Evolutionary conservation across 2,888 invertebrate species (phyloP), one percentile per base, ranked within the genome.

Genomic region (Heliothis peltigera): DNA sequence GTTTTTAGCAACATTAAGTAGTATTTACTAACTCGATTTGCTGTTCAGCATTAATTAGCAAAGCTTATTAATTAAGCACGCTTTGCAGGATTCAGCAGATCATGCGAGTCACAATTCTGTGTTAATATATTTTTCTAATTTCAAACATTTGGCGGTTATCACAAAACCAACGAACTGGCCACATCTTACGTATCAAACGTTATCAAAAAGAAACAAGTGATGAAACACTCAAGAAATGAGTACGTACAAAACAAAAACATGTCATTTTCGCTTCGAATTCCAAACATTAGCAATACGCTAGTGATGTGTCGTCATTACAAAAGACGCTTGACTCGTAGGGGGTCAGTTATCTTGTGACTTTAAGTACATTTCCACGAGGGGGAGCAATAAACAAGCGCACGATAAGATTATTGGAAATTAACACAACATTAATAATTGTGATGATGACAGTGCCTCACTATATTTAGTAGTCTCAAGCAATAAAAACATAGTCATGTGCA

Each of bases 361-460:
- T 82, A 83, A 74, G 93, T 92, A 93, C 85, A 88, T 91, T 94
- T 94, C 94, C 94, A 93, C 87, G 70, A 86, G 85, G 84, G 84
- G 87, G 83, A 75, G 63, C 71, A 81, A 84, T 84, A 87, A 90
- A 89, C 89, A 90, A 89, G 52, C 35, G 75, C 59, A 70, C 71
- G 85, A 88, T 89, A 89, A 86, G 84, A 80, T 71, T 74, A 84
- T 77, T 85, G 85, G 82, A 84, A 84, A 84, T 84, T 85, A 82
- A 85, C 83, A 69, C 71, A 73, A 77, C 77, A 81, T 80, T 77
- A 74, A 77, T 81, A 77, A 74, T 64, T 77, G 70, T 70, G 44
- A 64, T 64, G 65, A 71, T 67, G 63, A 71, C 61, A 70, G 71
- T 55, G 54, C 22, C 58, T 51, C 58, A 77, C 79, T 81, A 79